phyloP scores from a whole-genome alignment of 2,888 invertebrate genomes.

The Noctua pronuba region DNA sequence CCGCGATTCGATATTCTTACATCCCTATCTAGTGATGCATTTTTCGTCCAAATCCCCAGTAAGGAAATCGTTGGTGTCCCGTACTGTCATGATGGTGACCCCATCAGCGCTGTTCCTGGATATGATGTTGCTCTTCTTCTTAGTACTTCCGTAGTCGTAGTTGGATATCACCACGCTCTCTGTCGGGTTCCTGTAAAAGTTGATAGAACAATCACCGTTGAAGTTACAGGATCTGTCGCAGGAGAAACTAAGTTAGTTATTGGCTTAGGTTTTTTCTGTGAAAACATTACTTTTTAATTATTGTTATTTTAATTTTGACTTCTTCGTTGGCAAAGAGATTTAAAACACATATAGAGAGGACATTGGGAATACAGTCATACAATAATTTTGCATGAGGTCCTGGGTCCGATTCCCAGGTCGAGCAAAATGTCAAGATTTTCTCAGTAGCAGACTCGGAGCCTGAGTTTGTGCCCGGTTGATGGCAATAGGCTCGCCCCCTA shows the following conservation, averaged over 20 bases:
- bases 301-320: no score
- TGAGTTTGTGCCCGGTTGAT: no score
- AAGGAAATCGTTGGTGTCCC: slow-evolving; percentile 83
- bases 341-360: no score
- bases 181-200: slow-evolving; percentile 86
- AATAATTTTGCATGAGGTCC: no score
- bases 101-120: slow-evolving; percentile 84
- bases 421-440: no score
- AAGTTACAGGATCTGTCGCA: slow-evolving; percentile 51
- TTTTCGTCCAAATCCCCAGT: slow-evolving; percentile 81
- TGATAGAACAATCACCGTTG: slow-evolving; percentile 79
- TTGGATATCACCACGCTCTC: slow-evolving; percentile 89
- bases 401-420: no score
- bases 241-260: background rate
- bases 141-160: slow-evolving; percentile 88
- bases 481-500: no score
- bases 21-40: slow-evolving; percentile 81
- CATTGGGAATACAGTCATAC: no score
- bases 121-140: slow-evolving; percentile 86
- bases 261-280: background rate
- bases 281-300: background rate
- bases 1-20: background rate
- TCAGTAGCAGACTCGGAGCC: no score
- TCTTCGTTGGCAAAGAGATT: no score
- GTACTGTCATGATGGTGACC: slow-evolving; percentile 85